Evolutionary conservation across 1,140 invertebrate genomes (phyloP).

Genomic region (Sycobia sp.): DNA sequence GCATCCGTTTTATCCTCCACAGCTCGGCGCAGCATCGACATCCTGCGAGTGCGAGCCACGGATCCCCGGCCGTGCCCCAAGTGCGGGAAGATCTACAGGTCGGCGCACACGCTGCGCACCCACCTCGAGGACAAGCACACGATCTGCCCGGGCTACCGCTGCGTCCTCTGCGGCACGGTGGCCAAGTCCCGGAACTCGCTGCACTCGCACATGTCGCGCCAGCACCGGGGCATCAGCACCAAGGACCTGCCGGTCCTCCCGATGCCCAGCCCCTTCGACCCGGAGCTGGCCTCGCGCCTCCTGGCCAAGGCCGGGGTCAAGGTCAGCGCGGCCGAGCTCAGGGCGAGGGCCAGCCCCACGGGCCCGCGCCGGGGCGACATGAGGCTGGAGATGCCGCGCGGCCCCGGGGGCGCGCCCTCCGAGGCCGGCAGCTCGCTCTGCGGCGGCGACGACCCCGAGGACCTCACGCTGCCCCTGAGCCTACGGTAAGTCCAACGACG

Average conservation of each 20-base stretch:
- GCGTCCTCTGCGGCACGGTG: constrained; percentile 88
- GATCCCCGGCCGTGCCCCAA: constrained; percentile 90
- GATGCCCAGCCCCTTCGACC: constrained; percentile 89
- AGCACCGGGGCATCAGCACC: constrained; percentile 88
- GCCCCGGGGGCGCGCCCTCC: constrained; percentile 63
- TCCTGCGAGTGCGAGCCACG: constrained; percentile 84
- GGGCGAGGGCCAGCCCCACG: constrained; percentile 81
- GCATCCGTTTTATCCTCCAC: too few species aligned
- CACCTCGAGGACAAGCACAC: constrained; percentile 92
- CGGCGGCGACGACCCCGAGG: constrained; percentile 80
- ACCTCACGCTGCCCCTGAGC: constrained; percentile 70
- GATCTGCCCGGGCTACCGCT: constrained; percentile 87
- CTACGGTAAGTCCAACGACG: constrained; percentile 38
- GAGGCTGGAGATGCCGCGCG: constrained; percentile 71
- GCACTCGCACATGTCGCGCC: constrained; percentile 90
- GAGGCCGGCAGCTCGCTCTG: constrained; percentile 73
- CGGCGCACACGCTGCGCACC: constrained; percentile 85
- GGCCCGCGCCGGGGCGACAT: constrained; percentile 78
- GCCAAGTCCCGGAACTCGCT: constrained; percentile 89
- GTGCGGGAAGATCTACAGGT: constrained; percentile 90
- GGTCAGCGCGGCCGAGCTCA: constrained; percentile 79
- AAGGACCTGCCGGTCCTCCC: constrained; percentile 88
- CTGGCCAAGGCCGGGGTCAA: constrained; percentile 86
- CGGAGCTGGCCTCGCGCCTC: constrained; percentile 79
- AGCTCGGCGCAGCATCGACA: constrained; percentile 78